Percentiles rank a stretch among this genome's conserved stretches.
Evolutionary conservation across 2,113 vertebrate species (phyloP).

Genomic region (Acanthisitta chloris): DNA sequence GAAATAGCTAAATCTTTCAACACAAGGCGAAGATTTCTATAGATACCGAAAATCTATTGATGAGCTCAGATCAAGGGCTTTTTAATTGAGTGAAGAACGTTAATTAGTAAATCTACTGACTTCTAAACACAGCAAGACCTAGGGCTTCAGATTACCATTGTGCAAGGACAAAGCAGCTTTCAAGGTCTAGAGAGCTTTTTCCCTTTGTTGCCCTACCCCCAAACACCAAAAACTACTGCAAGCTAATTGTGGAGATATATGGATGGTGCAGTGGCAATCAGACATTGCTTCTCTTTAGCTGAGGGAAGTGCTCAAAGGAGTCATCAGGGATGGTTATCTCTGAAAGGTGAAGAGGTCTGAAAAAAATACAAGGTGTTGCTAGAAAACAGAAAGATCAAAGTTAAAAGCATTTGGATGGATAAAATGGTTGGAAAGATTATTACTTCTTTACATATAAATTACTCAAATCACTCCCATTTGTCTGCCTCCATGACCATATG

Average conservation of each 20-base stretch:
- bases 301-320: not conserved
- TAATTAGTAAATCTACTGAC: constrained; percentile 58
- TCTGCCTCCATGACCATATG: not conserved
- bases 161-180: constrained; percentile 34
- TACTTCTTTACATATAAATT: constrained; percentile 56
- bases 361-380: constrained; percentile 16
- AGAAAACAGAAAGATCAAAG: constrained; percentile 59
- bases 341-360: not conserved
- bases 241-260: not conserved
- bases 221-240: not conserved
- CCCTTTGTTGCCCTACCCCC: not conserved
- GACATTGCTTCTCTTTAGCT: not conserved
- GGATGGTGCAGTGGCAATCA: not conserved
- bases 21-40: constrained; percentile 8
- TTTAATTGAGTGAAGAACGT: constrained; percentile 41
- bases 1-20: constrained; percentile 11
- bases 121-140: constrained; percentile 20
- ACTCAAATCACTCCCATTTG: constrained; percentile 44
- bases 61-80: not conserved
- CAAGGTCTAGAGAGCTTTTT: constrained; percentile 12
- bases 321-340: not conserved
- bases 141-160: not conserved
- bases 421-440: constrained; percentile 47
- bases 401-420: constrained; percentile 33
- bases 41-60: constrained; percentile 21